These are phyloP conservation scores for Actinemys pallida DNA, from an alignment of 2,113 vertebrate genomes.

Conservation along the genomic window DNA sequence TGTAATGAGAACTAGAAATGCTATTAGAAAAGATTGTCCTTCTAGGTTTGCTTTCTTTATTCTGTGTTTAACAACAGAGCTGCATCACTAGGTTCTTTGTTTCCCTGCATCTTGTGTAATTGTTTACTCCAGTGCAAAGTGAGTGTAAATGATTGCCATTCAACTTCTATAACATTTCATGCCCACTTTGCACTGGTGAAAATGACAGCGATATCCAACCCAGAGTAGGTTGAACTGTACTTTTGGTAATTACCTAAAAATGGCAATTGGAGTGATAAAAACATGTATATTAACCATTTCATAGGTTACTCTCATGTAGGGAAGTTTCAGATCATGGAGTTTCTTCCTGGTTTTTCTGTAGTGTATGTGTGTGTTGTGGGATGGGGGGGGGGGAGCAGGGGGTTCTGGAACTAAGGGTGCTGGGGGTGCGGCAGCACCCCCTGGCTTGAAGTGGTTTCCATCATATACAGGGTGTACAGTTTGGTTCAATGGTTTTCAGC, in stretches of 20 bases:
- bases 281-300: background rate
- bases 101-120: background rate
- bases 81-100: background rate
- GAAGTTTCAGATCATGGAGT: background rate
- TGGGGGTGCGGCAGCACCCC: background rate
- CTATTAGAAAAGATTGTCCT: slow-evolving; percentile 17
- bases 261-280: background rate
- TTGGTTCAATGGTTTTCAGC: background rate
- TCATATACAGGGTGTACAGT: background rate
- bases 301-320: background rate
- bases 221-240: background rate
- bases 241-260: background rate
- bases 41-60: background rate
- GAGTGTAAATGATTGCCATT: background rate
- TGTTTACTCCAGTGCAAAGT: background rate
- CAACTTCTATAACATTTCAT: background rate
- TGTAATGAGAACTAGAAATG: slow-evolving; percentile 57
- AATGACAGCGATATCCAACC: background rate
- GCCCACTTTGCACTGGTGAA: background rate
- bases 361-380: background rate
- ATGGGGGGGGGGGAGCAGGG: background rate
- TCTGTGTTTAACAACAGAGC: background rate
- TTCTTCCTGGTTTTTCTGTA: background rate
- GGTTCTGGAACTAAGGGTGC: background rate
- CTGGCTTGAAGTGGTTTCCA: background rate